Percentiles rank a stretch among this genome's conserved stretches.
phyloP scores from a whole-genome alignment of 1,140 invertebrate species.

The Hermatobates lingyangjiaoensis region DNA sequence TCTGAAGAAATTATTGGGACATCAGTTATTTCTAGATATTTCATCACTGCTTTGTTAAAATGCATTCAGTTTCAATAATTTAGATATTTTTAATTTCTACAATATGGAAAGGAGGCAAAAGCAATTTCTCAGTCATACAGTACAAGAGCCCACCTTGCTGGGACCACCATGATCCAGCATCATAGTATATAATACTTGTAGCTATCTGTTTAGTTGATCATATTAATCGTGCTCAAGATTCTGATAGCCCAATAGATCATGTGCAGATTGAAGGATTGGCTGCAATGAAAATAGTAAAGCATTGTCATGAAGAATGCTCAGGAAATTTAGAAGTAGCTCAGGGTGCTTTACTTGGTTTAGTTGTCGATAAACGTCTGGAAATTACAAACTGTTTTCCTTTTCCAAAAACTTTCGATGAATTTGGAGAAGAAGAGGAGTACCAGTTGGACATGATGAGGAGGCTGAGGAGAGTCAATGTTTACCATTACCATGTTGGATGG shows the following conservation, averaged over 20 bases:
- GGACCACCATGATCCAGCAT: no score
- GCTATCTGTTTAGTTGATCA: no score
- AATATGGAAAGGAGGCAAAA: no score
- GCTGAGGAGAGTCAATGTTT: constrained; percentile 89
- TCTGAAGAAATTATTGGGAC: no score
- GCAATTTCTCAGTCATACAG: no score
- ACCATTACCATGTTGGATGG: constrained; percentile 98
- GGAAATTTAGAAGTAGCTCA: constrained; percentile 92
- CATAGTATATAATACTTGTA: no score
- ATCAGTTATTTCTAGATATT: no score
- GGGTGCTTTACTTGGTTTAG: constrained; percentile 85
- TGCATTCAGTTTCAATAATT: no score
- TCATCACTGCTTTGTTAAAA: no score
- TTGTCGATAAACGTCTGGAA: constrained; percentile 84
- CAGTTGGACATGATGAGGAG: constrained; percentile 92
- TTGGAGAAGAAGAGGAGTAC: constrained; percentile 89
- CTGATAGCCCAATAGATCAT: constrained; percentile 46
- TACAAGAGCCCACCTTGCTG: no score
- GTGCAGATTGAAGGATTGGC: constrained; percentile 73
- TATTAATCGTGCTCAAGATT: no score
- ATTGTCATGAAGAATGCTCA: constrained; percentile 92
- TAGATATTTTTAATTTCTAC: no score
- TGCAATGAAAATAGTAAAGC: constrained; percentile 97
- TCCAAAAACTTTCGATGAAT: constrained; percentile 74
- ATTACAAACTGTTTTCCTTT: constrained; percentile 97